Percentiles rank a stretch among this genome's conserved stretches.
Conservation (phyloP, 2,888 invertebrate genomes). For the Iphiclides podalirius region DNA sequence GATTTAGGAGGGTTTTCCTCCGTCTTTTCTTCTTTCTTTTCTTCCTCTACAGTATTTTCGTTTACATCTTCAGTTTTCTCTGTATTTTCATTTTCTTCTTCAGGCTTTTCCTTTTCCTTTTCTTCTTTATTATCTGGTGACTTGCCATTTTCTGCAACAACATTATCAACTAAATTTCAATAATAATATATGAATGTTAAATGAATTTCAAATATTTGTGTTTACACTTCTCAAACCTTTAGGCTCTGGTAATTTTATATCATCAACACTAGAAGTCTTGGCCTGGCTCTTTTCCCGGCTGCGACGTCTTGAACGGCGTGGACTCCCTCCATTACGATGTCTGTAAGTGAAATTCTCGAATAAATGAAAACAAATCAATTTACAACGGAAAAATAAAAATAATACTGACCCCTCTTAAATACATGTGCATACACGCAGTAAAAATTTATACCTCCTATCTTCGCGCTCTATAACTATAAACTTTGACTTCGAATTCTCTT, state of each 20-base stretch:
- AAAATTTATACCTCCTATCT: no score
- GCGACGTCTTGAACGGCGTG: conserved; percentile 59
- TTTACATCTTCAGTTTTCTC: conserved; percentile 42
- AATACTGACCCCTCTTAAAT: no score
- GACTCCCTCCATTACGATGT: conserved; percentile 70
- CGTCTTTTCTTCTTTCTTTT: conserved; percentile 42
- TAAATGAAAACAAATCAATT: no score
- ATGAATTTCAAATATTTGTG: not conserved
- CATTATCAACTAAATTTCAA: not conserved
- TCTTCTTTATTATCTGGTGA: conserved; percentile 68
- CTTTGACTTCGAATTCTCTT: no score
- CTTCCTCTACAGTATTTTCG: conserved; percentile 59
- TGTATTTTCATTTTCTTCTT: conserved; percentile 54
- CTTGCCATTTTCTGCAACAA: conserved; percentile 62
- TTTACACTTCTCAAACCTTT: conserved; percentile 40
- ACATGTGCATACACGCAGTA: no score
- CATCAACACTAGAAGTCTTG: conserved; percentile 52
- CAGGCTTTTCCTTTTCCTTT: conserved; percentile 45
- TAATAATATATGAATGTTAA: not conserved
- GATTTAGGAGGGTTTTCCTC: conserved; percentile 59
- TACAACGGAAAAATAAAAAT: no score
- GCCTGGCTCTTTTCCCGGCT: conserved; percentile 54
- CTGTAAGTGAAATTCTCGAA: conserved; percentile 31
- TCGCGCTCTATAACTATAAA: no score
- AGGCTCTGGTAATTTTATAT: conserved; percentile 56